A percentile compares a stretch with the other conserved stretches of the same genome.
These are phyloP conservation scores for Alsophila aescularia DNA, from an alignment of 2,888 invertebrate genomes.

Conservation along the genomic window DNA sequence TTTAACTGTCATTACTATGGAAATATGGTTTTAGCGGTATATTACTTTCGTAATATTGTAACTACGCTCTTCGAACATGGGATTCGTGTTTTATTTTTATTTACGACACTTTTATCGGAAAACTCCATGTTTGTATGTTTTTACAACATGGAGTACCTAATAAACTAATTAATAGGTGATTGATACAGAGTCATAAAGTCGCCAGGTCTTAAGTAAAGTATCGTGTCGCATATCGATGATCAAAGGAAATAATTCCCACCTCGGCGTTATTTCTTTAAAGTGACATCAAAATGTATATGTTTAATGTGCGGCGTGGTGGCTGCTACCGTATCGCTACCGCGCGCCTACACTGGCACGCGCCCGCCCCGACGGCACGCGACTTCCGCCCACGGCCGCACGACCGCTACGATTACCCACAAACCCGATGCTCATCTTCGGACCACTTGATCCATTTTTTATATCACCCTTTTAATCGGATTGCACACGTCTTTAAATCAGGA, in stretches of 20 bases:
- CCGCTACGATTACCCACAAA: background rate
- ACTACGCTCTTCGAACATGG: slow-evolving; percentile 26
- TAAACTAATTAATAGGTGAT: background rate
- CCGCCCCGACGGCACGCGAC: slow-evolving; percentile 47
- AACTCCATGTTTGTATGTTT: slow-evolving; percentile 11
- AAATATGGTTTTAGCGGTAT: slow-evolving; percentile 58
- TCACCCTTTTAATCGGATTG: slow-evolving; percentile 4
- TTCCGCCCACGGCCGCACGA: slow-evolving; percentile 40
- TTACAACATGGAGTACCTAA: background rate
- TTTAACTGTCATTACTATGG: slow-evolving; percentile 64
- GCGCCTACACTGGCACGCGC: slow-evolving; percentile 40
- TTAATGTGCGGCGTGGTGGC: slow-evolving; percentile 52
- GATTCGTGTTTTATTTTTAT: slow-evolving; percentile 21
- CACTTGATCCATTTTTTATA: background rate
- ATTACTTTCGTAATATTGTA: slow-evolving; percentile 27
- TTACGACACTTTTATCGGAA: slow-evolving; percentile 37
- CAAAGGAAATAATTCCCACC: slow-evolving; percentile 9
- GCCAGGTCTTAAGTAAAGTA: no score
- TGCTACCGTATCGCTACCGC: slow-evolving; percentile 48
- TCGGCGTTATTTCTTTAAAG: slow-evolving; percentile 21
- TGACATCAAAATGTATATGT: slow-evolving; percentile 35
- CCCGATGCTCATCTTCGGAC: slow-evolving; percentile 20
- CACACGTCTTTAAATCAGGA: slow-evolving; percentile 7
- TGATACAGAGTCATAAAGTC: background rate
- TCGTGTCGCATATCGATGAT: background rate